phyloP scores from a whole-genome alignment of 1,140 invertebrate species.

The Homalodisca vitripennis region DNA sequence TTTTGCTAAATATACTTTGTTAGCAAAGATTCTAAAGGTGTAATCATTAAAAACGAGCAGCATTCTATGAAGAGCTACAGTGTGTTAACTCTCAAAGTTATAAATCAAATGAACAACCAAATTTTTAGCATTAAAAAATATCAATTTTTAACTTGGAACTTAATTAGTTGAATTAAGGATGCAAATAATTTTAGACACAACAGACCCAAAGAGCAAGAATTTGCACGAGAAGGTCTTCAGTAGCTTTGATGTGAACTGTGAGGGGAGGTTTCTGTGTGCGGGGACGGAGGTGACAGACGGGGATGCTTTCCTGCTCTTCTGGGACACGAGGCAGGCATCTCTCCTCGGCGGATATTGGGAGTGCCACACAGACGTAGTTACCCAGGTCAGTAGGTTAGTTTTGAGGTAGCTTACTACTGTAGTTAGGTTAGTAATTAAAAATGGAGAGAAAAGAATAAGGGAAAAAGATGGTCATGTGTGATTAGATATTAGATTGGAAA shows the following conservation, averaged over 20 bases:
- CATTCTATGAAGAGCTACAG: too few species aligned
- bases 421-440: too few species aligned
- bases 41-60: too few species aligned
- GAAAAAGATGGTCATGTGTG: too few species aligned
- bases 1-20: too few species aligned
- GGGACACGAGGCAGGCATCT: slow-evolving; percentile 68
- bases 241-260: slow-evolving; percentile 74
- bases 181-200: slow-evolving; percentile 8
- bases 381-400: too few species aligned
- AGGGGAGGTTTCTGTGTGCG: slow-evolving; percentile 69
- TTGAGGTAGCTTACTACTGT: too few species aligned
- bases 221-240: slow-evolving; percentile 56
- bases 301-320: slow-evolving; percentile 79
- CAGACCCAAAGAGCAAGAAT: slow-evolving; percentile 45
- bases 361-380: slow-evolving; percentile 82
- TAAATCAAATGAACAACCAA: slow-evolving; percentile 24
- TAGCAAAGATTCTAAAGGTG: too few species aligned
- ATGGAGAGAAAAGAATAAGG: too few species aligned
- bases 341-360: slow-evolving; percentile 83
- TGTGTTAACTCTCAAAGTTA: background rate
- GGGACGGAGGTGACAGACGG: slow-evolving; percentile 70
- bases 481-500: too few species aligned
- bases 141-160: slow-evolving; percentile 47
- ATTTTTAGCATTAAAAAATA: slow-evolving; percentile 42
- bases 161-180: background rate